Percentiles rank a stretch among this genome's conserved stretches.
phyloP scores from a whole-genome alignment of 1,140 invertebrate genomes.

The Cherax quadricarinatus region DNA sequence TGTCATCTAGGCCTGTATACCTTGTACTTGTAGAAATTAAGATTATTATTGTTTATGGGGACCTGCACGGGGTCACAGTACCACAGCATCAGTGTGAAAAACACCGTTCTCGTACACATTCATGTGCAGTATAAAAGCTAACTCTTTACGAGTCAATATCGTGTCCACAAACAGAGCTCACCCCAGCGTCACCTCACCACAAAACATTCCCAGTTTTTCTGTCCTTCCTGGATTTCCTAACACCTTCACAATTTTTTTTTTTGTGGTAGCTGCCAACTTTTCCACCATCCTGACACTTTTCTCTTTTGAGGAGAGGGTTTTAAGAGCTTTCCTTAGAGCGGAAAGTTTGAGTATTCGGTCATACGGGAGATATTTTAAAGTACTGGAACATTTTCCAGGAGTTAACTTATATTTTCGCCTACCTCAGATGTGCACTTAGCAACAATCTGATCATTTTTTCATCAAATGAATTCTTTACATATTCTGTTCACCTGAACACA shows the following conservation, averaged over 20 bases:
- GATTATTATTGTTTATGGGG: no score
- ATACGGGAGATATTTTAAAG: neutral
- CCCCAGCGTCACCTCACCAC: neutral
- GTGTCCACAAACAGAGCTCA: neutral
- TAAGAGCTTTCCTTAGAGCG: neutral
- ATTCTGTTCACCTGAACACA: no score
- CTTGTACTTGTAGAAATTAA: no score
- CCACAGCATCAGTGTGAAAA: no score
- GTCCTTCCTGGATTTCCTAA: neutral
- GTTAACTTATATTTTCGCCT: no score
- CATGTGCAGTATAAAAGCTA: neutral
- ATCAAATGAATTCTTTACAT: no score
- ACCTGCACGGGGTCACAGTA: no score
- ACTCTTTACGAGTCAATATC: neutral
- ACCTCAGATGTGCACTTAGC: no score
- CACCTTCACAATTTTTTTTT: neutral
- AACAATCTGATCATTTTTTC: no score
- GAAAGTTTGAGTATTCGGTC: neutral
- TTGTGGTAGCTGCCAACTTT: neutral
- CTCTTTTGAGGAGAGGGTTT: neutral
- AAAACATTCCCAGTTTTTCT: neutral
- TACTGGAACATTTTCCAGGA: neutral
- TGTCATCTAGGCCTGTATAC: no score
- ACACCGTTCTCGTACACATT: neutral
- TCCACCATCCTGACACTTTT: neutral